Evolutionary conservation across 1,140 invertebrate genomes (phyloP).

Genomic region (Spodoptera frugiperda): DNA sequence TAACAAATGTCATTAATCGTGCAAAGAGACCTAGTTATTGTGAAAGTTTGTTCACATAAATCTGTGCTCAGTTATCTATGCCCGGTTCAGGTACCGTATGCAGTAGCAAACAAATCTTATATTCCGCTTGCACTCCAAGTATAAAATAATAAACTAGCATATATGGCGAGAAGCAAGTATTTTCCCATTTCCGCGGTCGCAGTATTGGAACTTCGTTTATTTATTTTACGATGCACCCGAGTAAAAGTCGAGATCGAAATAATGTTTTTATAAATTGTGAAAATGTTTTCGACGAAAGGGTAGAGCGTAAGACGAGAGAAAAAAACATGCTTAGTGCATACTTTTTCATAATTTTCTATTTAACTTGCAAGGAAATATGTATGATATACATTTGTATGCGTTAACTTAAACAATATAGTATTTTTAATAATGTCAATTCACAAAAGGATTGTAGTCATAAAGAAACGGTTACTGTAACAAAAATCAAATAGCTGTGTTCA

Average conservation of each 20-base stretch:
- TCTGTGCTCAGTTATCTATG: slow-evolving; percentile 13
- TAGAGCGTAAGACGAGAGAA: neutral
- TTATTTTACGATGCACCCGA: slow-evolving; percentile 52
- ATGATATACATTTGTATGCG: neutral
- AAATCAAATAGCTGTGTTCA: slow-evolving; percentile 42
- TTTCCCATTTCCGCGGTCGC: slow-evolving; percentile 52
- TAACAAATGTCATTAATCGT: neutral
- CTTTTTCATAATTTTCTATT: too few species aligned
- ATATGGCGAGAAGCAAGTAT: slow-evolving; percentile 34
- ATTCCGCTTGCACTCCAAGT: slow-evolving; percentile 43
- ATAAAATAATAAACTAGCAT: slow-evolving; percentile 46
- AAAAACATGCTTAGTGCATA: too few species aligned
- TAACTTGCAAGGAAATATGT: neutral
- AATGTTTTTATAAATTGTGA: slow-evolving; percentile 38
- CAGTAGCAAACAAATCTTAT: slow-evolving; percentile 39
- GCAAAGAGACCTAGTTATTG: neutral
- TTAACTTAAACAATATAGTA: neutral
- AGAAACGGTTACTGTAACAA: slow-evolving; percentile 18
- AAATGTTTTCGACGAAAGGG: slow-evolving; percentile 5
- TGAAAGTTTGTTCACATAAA: slow-evolving; percentile 6
- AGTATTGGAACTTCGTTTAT: slow-evolving; percentile 54
- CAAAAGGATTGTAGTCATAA: slow-evolving; percentile 4
- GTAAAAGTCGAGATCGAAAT: slow-evolving; percentile 33
- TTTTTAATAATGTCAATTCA: neutral
- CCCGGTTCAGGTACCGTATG: slow-evolving; percentile 8